Base-by-base conservation (phyloP, 1,140 invertebrate genomes). In the Branchinecta lindahli region DNA sequence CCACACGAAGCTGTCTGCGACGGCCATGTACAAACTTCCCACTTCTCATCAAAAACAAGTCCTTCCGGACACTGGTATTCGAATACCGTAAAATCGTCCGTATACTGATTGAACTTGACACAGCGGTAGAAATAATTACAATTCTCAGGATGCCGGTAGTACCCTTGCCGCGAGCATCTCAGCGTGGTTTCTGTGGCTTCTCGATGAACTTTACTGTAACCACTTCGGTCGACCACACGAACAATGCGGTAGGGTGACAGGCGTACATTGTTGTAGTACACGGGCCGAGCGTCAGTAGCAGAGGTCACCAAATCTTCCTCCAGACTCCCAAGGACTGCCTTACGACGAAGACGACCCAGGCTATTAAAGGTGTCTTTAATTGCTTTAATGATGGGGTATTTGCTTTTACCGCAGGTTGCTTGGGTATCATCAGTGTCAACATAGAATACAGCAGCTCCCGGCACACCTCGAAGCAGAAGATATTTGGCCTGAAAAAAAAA, bases 11-110 rank as follows among this genome's bases (percentile, higher is more conserved):
- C 83, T 8, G 86, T 85, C 76, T 86, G 79, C 0, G 87, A 82
- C 10, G 89, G 89, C 89, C 89, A 91, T 9, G 89, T 88, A 74
- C 90, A 92, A 65, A 91, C 87, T 77, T 89, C 88, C 71, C 85
- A 87, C 20, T 82, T 79, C 70, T 88, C 86, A 75, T 91, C 89
- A 75, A 91, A 91, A 2, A 87, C 86, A 18, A 91, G 77, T n/a
- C 88, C 89, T 70, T 84, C 82, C 0, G 89, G 89, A 79, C 90
- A 91, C 75, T 89, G 87, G 75, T 90, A 91, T 76, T 91, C 87
- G 75, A 91, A 91, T 1, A 90, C 86, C 3, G 86, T 88, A 76
- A 84, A 90, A 69, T 89, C 86, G 33, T 87, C 84, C 0, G 84
- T 80, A 65, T 83, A 83, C 78, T 90, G 87, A 76, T 90, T 84